A percentile compares a stretch with the other conserved stretches of the same genome.
Conservation (phyloP, 2,113 vertebrate species). For the Clarias magur region DNA sequence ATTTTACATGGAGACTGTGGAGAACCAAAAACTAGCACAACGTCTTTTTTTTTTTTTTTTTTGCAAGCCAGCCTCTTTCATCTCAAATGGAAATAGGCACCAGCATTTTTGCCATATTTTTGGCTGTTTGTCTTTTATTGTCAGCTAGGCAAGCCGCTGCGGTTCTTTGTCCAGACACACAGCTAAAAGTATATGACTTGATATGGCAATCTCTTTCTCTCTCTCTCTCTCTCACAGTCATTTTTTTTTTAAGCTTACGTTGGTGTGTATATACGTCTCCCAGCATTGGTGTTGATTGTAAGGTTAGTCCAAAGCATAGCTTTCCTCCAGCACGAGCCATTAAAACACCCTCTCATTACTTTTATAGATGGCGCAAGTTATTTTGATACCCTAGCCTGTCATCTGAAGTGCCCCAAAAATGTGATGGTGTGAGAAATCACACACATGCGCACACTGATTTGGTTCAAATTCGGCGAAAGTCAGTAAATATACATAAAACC, state of each 20-base stretch:
- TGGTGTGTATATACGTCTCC: conserved; percentile 22
- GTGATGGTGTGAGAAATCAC: conserved; percentile 40
- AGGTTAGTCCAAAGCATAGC: conserved; percentile 44
- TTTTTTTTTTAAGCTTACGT: conserved; percentile 33
- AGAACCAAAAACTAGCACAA: conserved; percentile 73
- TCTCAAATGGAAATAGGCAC: conserved; percentile 69
- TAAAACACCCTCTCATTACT: conserved; percentile 52
- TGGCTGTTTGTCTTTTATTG: conserved; percentile 57
- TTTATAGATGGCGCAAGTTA: conserved; percentile 47
- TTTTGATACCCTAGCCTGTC: conserved; percentile 40
- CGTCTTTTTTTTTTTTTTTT: conserved; percentile 56
- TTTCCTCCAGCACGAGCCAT: conserved; percentile 37
- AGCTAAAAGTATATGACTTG: conserved; percentile 65
- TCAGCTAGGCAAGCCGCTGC: conserved; percentile 59
- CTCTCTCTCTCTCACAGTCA: conserved; percentile 45
- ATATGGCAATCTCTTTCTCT: conserved; percentile 62
- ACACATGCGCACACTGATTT: conserved; percentile 2
- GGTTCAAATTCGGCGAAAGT: background rate
- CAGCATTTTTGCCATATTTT: conserved; percentile 72
- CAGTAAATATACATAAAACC: background rate
- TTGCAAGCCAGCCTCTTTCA: conserved; percentile 72
- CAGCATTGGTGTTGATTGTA: conserved; percentile 48
- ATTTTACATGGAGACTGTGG: conserved; percentile 77
- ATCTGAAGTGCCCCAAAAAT: conserved; percentile 22
- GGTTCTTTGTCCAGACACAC: conserved; percentile 69